A percentile compares a stretch with the other conserved stretches of the same genome.
Evolutionary conservation across 2,113 vertebrate genomes (phyloP).

Genomic region (Phylloscopus whistleri): DNA sequence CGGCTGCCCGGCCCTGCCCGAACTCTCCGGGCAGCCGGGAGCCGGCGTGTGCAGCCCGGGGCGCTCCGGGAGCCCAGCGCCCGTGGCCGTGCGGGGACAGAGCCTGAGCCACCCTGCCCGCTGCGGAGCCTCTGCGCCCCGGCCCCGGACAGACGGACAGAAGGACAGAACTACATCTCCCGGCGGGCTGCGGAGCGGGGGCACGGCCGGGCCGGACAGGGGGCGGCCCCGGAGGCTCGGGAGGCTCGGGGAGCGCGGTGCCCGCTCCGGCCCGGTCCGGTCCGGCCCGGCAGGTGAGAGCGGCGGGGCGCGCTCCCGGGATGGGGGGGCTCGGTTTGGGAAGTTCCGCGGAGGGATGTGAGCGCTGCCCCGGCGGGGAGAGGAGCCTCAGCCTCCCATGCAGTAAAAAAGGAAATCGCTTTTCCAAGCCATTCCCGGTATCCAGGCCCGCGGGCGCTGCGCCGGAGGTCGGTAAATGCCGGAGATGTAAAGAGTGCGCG

Average conservation of each 20-base stretch:
- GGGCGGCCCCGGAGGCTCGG: background rate
- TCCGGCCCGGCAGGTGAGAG: background rate
- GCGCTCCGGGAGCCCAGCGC: accelerated
- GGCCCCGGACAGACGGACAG: no score
- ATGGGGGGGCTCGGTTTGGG: background rate
- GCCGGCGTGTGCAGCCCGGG: accelerated
- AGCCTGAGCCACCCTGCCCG: accelerated
- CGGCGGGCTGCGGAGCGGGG: background rate
- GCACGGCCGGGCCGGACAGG: background rate
- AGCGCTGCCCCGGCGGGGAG: background rate
- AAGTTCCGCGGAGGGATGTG: background rate
- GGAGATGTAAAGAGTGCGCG: accelerated
- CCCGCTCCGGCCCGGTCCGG: no score
- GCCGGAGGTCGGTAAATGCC: no score
- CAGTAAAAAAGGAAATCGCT: accelerated
- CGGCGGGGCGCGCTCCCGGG: background rate
- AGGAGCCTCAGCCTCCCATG: accelerated
- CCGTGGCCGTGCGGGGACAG: background rate
- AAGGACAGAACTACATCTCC: background rate
- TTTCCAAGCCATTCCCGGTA: accelerated
- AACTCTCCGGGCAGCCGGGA: accelerated
- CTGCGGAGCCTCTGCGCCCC: accelerated
- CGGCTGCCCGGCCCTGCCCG: background rate
- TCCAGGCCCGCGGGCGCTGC: background rate
- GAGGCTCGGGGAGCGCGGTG: background rate